Base-by-base conservation (phyloP, 2,113 vertebrate genomes). In the Gorsachius goisagi region DNA sequence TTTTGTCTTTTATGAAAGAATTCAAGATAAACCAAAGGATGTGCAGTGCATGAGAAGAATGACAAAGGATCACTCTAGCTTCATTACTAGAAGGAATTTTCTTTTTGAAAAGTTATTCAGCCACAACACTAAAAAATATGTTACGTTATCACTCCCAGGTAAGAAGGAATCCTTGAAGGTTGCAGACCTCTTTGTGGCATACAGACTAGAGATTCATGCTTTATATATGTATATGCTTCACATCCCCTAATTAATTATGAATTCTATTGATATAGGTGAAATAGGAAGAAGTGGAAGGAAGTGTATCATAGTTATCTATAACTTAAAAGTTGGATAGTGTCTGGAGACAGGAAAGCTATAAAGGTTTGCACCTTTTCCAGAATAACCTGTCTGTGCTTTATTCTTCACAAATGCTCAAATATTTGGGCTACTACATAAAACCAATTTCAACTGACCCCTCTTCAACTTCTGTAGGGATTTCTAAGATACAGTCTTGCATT, bases 171-270 rank as follows among this genome's bases (percentile, higher is more conserved):
- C 11, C n/a, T 35, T 62, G 32, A 69, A 44, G 15, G 69, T 37
- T 8, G 17, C 12, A 66, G 8, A 32, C 4, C 3, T 53, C 28
- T 88, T 58, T 26, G 45, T 15, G 23, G 6, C 23, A 66, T 82
- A 9, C 18, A 32, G 60, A 19, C 5, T 23, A 23, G 8, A n/a
- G 8, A 58, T 17, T 66, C 2, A 12, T 45, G 5, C 0, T 53
- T 73, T 39, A n/a, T 52, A 9, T 85, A 56, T 49, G 5, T 53
- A 33, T 39, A 79, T 22, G 50, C 2, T 20, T 32, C 41, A 13
- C 0, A 44, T 53, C 3, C 1, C 21, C 3, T 15, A 78, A 17
- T 26, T 71, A 64, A 62, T 71, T 87, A 52, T 3, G 0, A 69
- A 47, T 45, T 9, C 33, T 32, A 55, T 28, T 72, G 9, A 63